Evolutionary conservation across 2,888 invertebrate genomes (phyloP).

Genomic region (Drosophila dives): DNA sequence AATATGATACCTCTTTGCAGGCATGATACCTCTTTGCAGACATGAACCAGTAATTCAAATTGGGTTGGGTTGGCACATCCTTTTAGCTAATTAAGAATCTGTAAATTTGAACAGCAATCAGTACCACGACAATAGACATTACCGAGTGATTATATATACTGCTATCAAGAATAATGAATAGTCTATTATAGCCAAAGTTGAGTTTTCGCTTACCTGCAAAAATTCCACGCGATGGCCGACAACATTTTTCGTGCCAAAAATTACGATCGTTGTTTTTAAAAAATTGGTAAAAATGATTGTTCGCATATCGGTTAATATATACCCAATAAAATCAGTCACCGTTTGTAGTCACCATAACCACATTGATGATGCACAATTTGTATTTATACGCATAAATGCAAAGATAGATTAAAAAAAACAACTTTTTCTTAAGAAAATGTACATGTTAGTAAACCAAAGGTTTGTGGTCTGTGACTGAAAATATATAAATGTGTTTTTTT

Average conservation of each 20-base stretch:
- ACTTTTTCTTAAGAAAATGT: background rate
- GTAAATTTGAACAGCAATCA: conserved; percentile 92
- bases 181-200: background rate
- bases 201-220: conserved; percentile 89
- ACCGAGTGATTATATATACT: conserved; percentile 95
- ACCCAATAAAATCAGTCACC: background rate
- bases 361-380: background rate
- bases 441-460: background rate
- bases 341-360: background rate
- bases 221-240: conserved; percentile 99
- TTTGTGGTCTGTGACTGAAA: conserved; percentile 6
- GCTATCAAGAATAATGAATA: background rate
- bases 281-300: conserved; percentile 99
- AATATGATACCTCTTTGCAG: background rate
- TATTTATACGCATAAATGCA: background rate
- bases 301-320: conserved; percentile 92
- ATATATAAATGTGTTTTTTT: background rate
- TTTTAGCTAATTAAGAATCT: background rate
- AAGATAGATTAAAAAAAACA: background rate
- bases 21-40: background rate
- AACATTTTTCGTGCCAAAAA: conserved; percentile 98
- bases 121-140: conserved; percentile 99
- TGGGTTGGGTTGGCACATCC: background rate
- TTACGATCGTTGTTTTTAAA: conserved; percentile 99
- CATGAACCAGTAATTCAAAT: background rate